phyloP scores from a whole-genome alignment of 2,797 vertebrate species.

The Loris lydekkerianus region DNA sequence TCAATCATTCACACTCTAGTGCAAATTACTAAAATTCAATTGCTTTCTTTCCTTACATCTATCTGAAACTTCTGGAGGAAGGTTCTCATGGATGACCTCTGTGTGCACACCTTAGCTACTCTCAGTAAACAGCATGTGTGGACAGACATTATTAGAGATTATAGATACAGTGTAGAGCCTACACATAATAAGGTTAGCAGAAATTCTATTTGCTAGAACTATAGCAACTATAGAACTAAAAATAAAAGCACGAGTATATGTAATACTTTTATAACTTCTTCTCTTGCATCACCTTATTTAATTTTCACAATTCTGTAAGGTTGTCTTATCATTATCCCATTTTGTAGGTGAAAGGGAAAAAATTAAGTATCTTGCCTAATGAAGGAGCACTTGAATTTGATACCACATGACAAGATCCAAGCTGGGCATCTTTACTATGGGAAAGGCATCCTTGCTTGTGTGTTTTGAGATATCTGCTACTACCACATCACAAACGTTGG shows the following conservation, averaged over 20 bases:
- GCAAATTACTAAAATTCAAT: conserved; percentile 24
- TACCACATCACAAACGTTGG: neutral
- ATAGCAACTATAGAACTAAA: neutral
- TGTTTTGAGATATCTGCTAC: neutral
- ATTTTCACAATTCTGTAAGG: neutral
- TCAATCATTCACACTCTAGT: neutral
- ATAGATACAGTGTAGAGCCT: neutral
- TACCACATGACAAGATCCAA: neutral
- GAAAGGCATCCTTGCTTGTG: neutral
- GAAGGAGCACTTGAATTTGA: neutral
- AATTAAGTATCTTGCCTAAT: neutral
- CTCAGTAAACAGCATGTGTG: neutral
- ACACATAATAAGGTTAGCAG: neutral
- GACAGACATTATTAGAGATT: neutral
- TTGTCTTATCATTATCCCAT: neutral
- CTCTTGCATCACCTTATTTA: neutral
- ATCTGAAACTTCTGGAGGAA: neutral
- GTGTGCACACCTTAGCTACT: neutral
- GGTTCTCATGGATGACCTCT: neutral
- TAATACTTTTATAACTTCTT: neutral
- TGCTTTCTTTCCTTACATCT: neutral
- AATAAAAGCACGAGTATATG: neutral
- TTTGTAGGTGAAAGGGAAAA: conserved; percentile 12
- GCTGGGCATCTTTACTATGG: too few relatives aligned
- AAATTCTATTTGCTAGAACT: neutral